Percentiles rank a stretch among this genome's conserved stretches.
Evolutionary conservation across 1,140 invertebrate genomes (phyloP).

Genomic region (Heterodera carotae): DNA sequence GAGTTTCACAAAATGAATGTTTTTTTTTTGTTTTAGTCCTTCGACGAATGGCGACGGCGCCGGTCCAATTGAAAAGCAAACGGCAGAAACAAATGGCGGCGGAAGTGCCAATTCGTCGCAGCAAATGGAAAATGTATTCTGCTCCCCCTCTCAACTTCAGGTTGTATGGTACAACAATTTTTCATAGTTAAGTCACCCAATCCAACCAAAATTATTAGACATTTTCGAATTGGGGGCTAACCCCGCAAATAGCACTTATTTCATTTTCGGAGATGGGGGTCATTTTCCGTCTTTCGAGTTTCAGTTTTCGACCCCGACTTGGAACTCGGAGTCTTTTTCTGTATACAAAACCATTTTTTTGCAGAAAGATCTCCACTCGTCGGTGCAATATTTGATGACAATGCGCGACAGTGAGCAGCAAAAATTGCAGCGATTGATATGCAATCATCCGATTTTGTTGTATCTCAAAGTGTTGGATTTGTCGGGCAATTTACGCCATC

Average conservation of each 20-base stretch:
- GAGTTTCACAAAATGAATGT: too few relatives aligned
- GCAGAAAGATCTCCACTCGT: background rate
- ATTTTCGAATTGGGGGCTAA: too few relatives aligned
- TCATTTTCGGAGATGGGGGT: background rate
- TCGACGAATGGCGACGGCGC: background rate
- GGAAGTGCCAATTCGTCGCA: slow-evolving; percentile 4
- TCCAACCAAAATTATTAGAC: too few relatives aligned
- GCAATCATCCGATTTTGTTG: slow-evolving; percentile 16
- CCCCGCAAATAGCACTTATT: too few relatives aligned
- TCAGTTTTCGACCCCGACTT: background rate
- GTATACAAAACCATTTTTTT: too few relatives aligned
- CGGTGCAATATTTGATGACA: background rate
- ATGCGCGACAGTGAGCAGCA: background rate
- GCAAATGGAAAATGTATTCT: slow-evolving; percentile 1
- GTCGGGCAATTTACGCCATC: background rate
- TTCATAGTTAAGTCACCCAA: too few relatives aligned
- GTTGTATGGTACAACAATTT: background rate
- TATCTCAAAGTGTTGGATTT: background rate
- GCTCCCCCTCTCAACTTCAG: background rate
- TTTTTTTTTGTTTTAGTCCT: background rate
- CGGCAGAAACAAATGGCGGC: background rate
- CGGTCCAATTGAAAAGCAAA: background rate
- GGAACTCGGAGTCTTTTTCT: too few relatives aligned
- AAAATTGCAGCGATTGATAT: background rate
- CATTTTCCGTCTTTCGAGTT: too few relatives aligned